Conservation (phyloP, 2,888 invertebrate species). For the Leptodirus hochenwartii region DNA sequence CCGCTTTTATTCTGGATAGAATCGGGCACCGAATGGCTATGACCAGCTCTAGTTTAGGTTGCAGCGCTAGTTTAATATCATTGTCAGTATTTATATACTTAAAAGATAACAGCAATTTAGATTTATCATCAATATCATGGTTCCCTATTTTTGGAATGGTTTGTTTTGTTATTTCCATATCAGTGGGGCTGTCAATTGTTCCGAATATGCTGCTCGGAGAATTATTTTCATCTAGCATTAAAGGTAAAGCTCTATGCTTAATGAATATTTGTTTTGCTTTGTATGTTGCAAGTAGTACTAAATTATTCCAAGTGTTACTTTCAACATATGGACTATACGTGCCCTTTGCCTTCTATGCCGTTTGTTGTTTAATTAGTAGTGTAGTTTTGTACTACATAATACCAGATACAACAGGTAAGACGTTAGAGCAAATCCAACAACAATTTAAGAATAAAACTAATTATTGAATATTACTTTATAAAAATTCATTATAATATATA, state of each 20-base stretch:
- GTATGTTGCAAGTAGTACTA: constrained; percentile 16
- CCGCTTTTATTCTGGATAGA: constrained; percentile 16
- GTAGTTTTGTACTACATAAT: constrained; percentile 17
- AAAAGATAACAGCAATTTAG: constrained; percentile 10
- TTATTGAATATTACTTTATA: no score
- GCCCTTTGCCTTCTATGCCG: constrained; percentile 17
- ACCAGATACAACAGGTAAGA: constrained; percentile 23
- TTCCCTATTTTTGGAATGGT: constrained; percentile 20
- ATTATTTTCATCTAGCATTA: constrained; percentile 20
- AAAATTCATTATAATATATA: no score
- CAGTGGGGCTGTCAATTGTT: constrained; percentile 13
- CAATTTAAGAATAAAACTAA: constrained; percentile 15
- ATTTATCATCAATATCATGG: constrained; percentile 16
- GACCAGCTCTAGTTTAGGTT: constrained; percentile 16
- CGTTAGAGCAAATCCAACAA: constrained; percentile 22
- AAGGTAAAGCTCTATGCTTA: constrained; percentile 16
- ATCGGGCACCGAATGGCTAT: constrained; percentile 18
- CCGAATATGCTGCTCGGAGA: constrained; percentile 18
- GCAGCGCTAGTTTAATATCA: constrained; percentile 14
- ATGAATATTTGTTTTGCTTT: constrained; percentile 16
- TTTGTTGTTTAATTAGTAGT: constrained; percentile 13
- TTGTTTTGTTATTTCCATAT: constrained; percentile 15
- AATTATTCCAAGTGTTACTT: constrained; percentile 19
- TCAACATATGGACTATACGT: constrained; percentile 17
- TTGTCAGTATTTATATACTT: constrained; percentile 18